Evolutionary conservation across 2,888 invertebrate genomes (phyloP).

Genomic region (Dolichopus griseipennis): DNA sequence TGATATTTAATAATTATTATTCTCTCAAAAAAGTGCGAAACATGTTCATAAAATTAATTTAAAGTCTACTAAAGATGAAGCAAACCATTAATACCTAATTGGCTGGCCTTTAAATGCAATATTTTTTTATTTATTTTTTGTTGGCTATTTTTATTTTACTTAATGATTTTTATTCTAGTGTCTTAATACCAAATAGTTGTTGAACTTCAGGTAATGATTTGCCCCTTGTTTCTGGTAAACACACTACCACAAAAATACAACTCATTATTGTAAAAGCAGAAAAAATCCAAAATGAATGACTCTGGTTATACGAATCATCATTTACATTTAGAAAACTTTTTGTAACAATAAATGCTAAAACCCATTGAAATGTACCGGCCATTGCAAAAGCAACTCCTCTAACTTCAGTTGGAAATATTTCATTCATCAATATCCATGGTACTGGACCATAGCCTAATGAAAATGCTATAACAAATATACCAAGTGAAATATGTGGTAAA

Average conservation of each 20-base stretch:
- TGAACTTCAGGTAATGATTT: conserved; percentile 42
- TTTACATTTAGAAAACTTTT: conserved; percentile 58
- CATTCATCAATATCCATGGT: conserved; percentile 67
- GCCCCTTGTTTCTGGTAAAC: conserved; percentile 51
- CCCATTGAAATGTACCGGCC: conserved; percentile 74
- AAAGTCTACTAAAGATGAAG: no score
- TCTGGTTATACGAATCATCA: conserved; percentile 48
- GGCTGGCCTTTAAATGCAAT: no score
- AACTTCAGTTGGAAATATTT: conserved; percentile 70
- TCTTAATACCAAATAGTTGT: conserved; percentile 22
- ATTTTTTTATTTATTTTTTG: no score
- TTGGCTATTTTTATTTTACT: background rate
- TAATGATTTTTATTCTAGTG: background rate
- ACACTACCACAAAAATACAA: conserved; percentile 56
- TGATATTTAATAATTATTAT: no score
- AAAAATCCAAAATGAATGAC: conserved; percentile 67
- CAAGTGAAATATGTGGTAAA: conserved; percentile 65
- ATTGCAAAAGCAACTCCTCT: conserved; percentile 68
- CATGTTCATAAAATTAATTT: no score
- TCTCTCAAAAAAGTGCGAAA: no score
- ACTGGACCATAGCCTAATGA: conserved; percentile 81
- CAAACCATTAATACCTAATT: no score
- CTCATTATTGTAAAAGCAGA: conserved; percentile 57
- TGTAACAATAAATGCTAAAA: conserved; percentile 70
- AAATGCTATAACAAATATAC: conserved; percentile 70